Conservation (phyloP, 2,113 vertebrate species). For the Oreochromis niloticus region DNA sequence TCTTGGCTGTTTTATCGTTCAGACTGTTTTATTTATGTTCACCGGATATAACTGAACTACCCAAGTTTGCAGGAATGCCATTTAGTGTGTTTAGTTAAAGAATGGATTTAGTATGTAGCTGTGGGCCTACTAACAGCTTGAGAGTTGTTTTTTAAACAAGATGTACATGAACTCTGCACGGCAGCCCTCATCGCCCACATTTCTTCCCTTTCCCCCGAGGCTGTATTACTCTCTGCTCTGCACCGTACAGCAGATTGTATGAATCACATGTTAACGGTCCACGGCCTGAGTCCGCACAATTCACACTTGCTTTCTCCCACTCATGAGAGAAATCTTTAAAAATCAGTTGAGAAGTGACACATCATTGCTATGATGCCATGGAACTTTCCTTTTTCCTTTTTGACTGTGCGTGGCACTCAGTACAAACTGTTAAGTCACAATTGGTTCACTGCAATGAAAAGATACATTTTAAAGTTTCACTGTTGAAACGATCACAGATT, state of each 20-base stretch:
- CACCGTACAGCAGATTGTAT: slow-evolving; percentile 15
- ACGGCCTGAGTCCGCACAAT: background rate
- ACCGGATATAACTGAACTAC: background rate
- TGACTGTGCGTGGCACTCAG: background rate
- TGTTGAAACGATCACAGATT: background rate
- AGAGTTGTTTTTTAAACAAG: background rate
- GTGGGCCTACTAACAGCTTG: background rate
- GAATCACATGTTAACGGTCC: slow-evolving; percentile 45
- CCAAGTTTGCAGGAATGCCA: background rate
- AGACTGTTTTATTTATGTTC: background rate
- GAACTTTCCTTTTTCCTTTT: background rate
- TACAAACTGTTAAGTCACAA: background rate
- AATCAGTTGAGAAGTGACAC: slow-evolving; percentile 9
- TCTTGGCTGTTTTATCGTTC: background rate
- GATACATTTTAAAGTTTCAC: background rate
- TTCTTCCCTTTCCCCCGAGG: background rate
- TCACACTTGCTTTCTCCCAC: slow-evolving; percentile 12
- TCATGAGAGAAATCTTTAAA: slow-evolving; percentile 24
- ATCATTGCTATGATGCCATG: background rate
- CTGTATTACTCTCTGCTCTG: background rate
- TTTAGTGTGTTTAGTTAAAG: background rate
- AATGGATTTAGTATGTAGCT: background rate
- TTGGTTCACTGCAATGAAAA: background rate
- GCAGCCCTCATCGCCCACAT: slow-evolving; percentile 24
- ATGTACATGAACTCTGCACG: background rate